Conservation (phyloP, 2,113 vertebrate genomes). For the Pachycephala philippinensis region DNA sequence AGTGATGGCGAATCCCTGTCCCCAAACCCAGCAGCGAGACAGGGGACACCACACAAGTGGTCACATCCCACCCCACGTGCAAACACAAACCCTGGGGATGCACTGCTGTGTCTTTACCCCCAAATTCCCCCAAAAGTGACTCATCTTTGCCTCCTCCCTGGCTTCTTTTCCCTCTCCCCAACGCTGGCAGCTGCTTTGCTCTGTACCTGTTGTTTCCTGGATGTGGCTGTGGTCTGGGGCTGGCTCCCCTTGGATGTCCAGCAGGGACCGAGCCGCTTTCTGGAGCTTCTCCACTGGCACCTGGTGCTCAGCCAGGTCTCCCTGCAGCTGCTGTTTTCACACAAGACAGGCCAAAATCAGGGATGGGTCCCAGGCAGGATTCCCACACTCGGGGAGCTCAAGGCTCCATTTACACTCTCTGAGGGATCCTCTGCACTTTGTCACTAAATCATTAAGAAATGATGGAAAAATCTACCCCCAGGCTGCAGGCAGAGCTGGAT, state of each 20-base stretch:
- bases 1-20: rapidly evolving
- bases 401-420: background rate
- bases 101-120: rapidly evolving
- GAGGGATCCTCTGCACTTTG: background rate
- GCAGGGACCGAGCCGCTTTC: slow-evolving; percentile 80
- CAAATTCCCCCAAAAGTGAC: background rate
- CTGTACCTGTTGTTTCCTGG: slow-evolving; percentile 82
- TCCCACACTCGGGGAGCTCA: rapidly evolving
- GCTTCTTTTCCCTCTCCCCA: background rate
- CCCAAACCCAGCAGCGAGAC: background rate
- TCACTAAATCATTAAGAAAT: background rate
- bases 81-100: background rate
- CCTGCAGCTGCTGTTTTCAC: slow-evolving; percentile 83
- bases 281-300: slow-evolving; percentile 93
- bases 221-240: slow-evolving; percentile 77
- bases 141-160: background rate
- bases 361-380: background rate
- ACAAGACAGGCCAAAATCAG: background rate
- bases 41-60: rapidly evolving
- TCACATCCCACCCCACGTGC: rapidly evolving
- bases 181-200: background rate
- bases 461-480: background rate
- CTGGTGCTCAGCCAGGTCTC: slow-evolving; percentile 88
- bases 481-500: background rate
- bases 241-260: slow-evolving; percentile 82